phyloP scores from a whole-genome alignment of 1,140 invertebrate genomes.

The Dinothrombium tinctorium region DNA sequence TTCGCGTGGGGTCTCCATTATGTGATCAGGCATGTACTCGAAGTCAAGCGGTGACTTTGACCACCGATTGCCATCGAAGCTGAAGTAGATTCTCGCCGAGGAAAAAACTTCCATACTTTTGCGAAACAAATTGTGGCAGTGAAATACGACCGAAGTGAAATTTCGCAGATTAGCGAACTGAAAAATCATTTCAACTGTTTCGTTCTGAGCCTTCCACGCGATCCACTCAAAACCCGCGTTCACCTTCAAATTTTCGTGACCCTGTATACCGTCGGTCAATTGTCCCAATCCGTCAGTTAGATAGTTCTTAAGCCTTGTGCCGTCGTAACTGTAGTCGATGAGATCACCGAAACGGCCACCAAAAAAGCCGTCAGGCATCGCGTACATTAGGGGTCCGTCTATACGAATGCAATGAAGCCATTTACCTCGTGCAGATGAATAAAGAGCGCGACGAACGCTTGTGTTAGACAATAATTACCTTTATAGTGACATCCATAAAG shows the following conservation, averaged over 20 bases:
- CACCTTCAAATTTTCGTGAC: constrained; percentile 49
- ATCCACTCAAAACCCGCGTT: constrained; percentile 64
- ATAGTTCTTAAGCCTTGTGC: constrained; percentile 39
- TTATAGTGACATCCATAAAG: constrained; percentile 48
- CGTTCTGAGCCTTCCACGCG: constrained; percentile 34
- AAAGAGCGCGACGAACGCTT: background rate
- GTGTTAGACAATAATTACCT: constrained; percentile 29
- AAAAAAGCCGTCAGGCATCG: constrained; percentile 53
- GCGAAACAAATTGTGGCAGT: constrained; percentile 42
- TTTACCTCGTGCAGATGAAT: background rate
- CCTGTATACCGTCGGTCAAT: constrained; percentile 53
- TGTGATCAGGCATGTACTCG: constrained; percentile 45
- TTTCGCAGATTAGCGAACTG: constrained; percentile 66
- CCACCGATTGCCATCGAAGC: constrained; percentile 44
- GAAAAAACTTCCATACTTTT: constrained; percentile 49
- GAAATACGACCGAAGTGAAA: constrained; percentile 56
- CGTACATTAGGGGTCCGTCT: constrained; percentile 56
- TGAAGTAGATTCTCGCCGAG: constrained; percentile 50
- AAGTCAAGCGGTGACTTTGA: constrained; percentile 4
- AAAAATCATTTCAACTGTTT: constrained; percentile 39
- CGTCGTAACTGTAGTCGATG: constrained; percentile 77
- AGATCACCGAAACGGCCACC: constrained; percentile 49
- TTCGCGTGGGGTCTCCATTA: constrained; percentile 55
- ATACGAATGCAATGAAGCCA: background rate
- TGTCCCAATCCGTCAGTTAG: constrained; percentile 58